These are phyloP conservation scores for Parotia lawesii DNA, from an alignment of 2,113 vertebrate genomes.

Conservation along the genomic window DNA sequence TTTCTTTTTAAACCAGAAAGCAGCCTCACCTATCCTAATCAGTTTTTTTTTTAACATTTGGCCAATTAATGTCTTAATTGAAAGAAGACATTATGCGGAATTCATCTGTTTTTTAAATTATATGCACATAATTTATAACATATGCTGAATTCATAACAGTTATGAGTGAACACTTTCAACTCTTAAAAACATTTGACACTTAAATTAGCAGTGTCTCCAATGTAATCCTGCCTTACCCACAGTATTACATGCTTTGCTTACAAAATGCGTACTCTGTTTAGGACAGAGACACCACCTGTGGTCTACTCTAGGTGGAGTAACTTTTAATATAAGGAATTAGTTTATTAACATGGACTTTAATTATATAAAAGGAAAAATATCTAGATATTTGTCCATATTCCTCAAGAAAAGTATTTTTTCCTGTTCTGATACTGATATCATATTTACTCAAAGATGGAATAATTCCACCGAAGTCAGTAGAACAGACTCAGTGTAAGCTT, in stretches of 20 bases:
- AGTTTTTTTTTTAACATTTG: neutral
- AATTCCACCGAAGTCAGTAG: neutral
- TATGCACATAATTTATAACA: neutral
- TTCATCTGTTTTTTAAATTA: conserved; percentile 17
- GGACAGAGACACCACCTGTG: neutral
- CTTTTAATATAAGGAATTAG: neutral
- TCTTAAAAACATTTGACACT: neutral
- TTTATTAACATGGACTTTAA: neutral
- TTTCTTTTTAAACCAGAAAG: neutral
- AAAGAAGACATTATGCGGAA: neutral
- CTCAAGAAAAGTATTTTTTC: neutral
- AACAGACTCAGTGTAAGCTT: neutral
- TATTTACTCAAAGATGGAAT: neutral
- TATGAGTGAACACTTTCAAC: conserved; percentile 27
- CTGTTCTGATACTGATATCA: neutral
- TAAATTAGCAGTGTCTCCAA: conserved; percentile 38
- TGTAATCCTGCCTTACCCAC: neutral
- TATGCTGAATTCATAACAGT: conserved; percentile 1
- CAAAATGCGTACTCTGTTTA: neutral
- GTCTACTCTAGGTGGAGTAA: neutral
- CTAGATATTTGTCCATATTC: neutral
- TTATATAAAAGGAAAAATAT: neutral
- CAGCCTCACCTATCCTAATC: neutral
- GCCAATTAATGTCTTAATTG: conserved; percentile 4
- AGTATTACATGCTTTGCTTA: neutral